Percentiles rank a stretch among this genome's conserved stretches.
phyloP scores from a whole-genome alignment of 2,888 invertebrate species.

The Boloria selene region DNA sequence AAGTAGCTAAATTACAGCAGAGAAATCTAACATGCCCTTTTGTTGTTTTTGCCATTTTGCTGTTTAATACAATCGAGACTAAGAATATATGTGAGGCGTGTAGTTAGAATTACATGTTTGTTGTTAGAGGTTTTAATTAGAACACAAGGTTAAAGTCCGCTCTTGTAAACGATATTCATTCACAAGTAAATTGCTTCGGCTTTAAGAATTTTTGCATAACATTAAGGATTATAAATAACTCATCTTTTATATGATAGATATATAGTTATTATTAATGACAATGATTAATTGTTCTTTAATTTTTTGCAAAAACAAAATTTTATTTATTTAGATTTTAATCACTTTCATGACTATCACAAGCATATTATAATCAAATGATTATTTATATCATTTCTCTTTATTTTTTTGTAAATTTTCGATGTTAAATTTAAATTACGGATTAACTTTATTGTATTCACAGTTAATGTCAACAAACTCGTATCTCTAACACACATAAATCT shows the following conservation, averaged over 20 bases:
- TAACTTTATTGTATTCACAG: slow-evolving; percentile 17
- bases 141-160: slow-evolving; percentile 37
- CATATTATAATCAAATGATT: too few species aligned
- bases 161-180: slow-evolving; percentile 14
- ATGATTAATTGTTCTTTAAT: too few species aligned
- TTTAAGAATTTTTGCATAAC: slow-evolving; percentile 14
- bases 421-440: slow-evolving; percentile 5
- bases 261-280: too few species aligned
- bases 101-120: not conserved
- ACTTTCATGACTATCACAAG: too few species aligned
- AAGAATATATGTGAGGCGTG: slow-evolving; percentile 1
- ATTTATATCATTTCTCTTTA: not conserved
- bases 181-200: slow-evolving; percentile 14
- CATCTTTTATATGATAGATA: not conserved
- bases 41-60: slow-evolving; percentile 4
- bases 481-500: slow-evolving; percentile 14
- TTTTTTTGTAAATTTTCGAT: not conserved
- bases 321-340: too few species aligned
- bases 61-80: not conserved
- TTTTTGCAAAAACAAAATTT: too few species aligned
- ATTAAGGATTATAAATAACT: not conserved
- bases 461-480: slow-evolving; percentile 31
- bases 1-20: slow-evolving; percentile 16
- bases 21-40: slow-evolving; percentile 18
- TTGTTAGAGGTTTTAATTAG: slow-evolving; percentile 28